Base-by-base conservation (phyloP, 1,140 invertebrate species). In the Lepidurus apus region DNA sequence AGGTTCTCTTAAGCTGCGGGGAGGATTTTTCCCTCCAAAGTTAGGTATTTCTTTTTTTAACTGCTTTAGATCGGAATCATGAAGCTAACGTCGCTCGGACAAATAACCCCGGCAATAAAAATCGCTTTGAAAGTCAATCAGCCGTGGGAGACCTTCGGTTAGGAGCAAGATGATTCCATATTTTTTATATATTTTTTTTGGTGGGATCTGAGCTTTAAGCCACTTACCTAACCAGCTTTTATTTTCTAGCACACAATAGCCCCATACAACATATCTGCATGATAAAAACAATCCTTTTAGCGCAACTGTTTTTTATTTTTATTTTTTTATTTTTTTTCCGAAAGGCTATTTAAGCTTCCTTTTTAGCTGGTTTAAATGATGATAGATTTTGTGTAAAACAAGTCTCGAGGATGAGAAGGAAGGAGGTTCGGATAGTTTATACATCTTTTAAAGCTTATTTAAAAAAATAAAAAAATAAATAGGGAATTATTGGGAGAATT, bases 381-480 rank as follows among this genome's bases (percentile, higher is more conserved):
- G 34, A 34, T 34, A 34, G 34, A 34, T 34, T 34, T 34, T 34
- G 1, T 34, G 34, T 34, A 34, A 34, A 34, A 34, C 34, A 34
- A 4, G 34, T 34, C 34, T 34, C 4, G 34, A 34, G 34, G 34
- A 34, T 34, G 34, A 34, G 34, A 34, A 34, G 34, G 34, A 34
- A 34, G 53, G 53, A 34, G 53, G 53, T 65, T 65, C 21, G 21
- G 53, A n/a, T 34, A 3, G 34, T 34, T 4, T 34, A n/a, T 65
- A 65, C 17, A 65, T 65, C 53, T 65, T 21, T 65, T 65, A n/a
- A 65, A 65, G n/a, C 53, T 65, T 65, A 21, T 65, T 65, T n/a
- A 65, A 65, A 65, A 65, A 11, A 65, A 4, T 65, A 21, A 34
- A 34, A 26, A 34, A 34, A 34, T 7, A 13, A 13, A 13, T 65